Percentiles rank a stretch among this genome's conserved stretches.
Evolutionary conservation across 2,797 vertebrate genomes (phyloP).

Genomic region (Odontamblyopus lacepedii): DNA sequence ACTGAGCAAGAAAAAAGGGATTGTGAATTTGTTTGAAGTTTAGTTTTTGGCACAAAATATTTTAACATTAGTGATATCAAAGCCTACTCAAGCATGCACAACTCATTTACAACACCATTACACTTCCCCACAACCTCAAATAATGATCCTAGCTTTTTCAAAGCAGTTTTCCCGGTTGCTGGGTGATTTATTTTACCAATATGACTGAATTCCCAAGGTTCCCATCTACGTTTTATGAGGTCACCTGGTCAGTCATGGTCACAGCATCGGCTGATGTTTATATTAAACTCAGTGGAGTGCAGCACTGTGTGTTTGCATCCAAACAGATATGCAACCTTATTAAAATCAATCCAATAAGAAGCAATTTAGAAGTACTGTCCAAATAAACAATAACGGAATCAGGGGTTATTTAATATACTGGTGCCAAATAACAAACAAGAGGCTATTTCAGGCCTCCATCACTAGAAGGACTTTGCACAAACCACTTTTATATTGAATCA

Average conservation of each 20-base stretch:
- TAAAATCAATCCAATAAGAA: background rate
- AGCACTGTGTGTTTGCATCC: background rate
- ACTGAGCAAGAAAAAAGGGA: background rate
- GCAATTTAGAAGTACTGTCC: background rate
- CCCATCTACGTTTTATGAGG: constrained; percentile 5
- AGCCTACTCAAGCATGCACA: background rate
- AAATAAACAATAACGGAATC: constrained; percentile 22
- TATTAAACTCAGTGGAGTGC: constrained; percentile 2
- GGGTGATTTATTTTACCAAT: constrained; percentile 1
- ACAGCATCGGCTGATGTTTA: background rate
- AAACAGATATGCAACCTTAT: background rate
- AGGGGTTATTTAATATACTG: background rate
- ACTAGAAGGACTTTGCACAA: too few species aligned
- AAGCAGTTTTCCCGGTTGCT: background rate
- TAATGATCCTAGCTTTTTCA: background rate
- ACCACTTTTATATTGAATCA: too few species aligned
- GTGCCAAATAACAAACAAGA: background rate
- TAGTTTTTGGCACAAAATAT: background rate
- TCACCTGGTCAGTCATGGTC: constrained; percentile 2
- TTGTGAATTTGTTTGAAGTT: background rate
- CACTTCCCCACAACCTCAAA: background rate
- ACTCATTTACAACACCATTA: constrained; percentile 1
- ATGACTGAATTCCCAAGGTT: constrained; percentile 6
- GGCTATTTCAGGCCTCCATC: background rate
- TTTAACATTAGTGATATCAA: background rate